A percentile compares a stretch with the other conserved stretches of the same genome.
phyloP scores from a whole-genome alignment of 1,140 invertebrate genomes.

The Melanaphis sacchari region DNA sequence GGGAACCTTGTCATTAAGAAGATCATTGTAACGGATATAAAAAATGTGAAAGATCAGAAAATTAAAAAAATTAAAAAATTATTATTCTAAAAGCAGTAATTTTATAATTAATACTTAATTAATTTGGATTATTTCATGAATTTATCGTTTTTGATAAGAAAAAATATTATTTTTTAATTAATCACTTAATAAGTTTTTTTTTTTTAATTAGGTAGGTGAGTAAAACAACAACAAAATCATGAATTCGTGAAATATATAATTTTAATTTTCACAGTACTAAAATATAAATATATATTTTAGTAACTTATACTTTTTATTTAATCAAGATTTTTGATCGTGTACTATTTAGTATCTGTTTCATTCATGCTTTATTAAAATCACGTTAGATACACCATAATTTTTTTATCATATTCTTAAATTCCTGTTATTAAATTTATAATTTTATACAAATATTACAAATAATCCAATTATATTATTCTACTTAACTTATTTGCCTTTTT shows the following conservation, averaged over 20 bases:
- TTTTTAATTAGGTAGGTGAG: no score
- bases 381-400: not conserved
- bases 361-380: not conserved
- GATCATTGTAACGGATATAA: not conserved
- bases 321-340: not conserved
- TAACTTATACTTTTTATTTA: not conserved
- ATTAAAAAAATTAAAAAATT: not conserved
- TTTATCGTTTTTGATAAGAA: no score
- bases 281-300: not conserved
- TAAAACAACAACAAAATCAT: no score
- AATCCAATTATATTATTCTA: not conserved
- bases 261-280: not conserved
- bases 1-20: not conserved
- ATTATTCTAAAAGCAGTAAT: not conserved
- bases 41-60: not conserved
- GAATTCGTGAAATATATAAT: not conserved
- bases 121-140: not conserved
- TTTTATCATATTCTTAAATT: not conserved
- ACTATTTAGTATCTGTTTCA: not conserved
- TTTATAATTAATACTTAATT: not conserved
- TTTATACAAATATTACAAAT: no score
- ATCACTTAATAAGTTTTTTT: no score
- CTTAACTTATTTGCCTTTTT: not conserved
- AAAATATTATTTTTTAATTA: no score
- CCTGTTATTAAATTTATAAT: no score